A percentile compares a stretch with the other conserved stretches of the same genome.
Evolutionary conservation across 2,113 vertebrate species (phyloP).

Genomic region (Romanogobio albipinnatus): DNA sequence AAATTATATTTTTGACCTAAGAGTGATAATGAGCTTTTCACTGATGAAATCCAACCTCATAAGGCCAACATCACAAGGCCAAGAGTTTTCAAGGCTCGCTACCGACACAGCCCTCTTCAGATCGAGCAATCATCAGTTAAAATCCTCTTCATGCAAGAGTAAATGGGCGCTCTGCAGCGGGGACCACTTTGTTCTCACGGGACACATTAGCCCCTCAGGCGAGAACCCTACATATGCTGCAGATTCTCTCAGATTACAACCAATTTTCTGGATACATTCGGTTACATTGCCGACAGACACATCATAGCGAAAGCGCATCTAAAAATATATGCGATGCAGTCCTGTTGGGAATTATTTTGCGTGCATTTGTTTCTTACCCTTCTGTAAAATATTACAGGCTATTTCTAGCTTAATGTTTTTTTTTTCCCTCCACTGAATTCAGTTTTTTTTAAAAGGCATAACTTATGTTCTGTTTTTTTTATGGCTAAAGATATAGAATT

Average conservation of each 20-base stretch:
- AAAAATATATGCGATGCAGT: slow-evolving; percentile 8
- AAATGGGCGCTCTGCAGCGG: slow-evolving; percentile 1
- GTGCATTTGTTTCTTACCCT: slow-evolving; percentile 1
- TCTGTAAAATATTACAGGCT: not conserved
- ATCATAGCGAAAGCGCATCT: slow-evolving; percentile 6
- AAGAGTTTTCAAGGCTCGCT: slow-evolving; percentile 12
- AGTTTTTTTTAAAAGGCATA: not conserved
- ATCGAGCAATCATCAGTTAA: slow-evolving; percentile 43
- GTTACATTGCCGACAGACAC: not conserved
- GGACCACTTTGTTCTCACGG: slow-evolving; percentile 23
- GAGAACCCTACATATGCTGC: slow-evolving; percentile 32
- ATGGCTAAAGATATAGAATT: not conserved
- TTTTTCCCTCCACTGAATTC: not conserved
- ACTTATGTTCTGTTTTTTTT: not conserved
- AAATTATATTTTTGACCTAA: not conserved
- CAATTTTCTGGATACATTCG: slow-evolving; percentile 16
- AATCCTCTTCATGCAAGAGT: slow-evolving; percentile 11
- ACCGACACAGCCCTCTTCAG: slow-evolving; percentile 32
- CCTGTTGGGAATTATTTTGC: not conserved
- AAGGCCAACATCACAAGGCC: not conserved
- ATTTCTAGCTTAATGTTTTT: not conserved
- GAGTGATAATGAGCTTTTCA: not conserved
- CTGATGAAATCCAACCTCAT: not conserved
- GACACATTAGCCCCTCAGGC: slow-evolving; percentile 33
- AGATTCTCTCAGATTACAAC: slow-evolving; percentile 23